Conservation (phyloP, 2,888 invertebrate species). For the Ametastegia equiseti region DNA sequence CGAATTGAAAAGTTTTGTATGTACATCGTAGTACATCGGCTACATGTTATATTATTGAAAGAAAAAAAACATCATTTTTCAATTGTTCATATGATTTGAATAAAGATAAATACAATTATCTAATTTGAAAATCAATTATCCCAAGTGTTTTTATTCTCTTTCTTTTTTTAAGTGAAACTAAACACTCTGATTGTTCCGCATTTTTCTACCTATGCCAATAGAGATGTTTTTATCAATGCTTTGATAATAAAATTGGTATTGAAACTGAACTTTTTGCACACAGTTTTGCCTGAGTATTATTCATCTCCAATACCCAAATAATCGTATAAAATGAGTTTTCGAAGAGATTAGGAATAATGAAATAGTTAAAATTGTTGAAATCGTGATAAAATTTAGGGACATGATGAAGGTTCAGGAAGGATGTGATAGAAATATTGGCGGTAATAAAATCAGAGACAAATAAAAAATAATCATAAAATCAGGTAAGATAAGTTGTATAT, state of each 20-base stretch:
- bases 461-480: slow-evolving; percentile 50
- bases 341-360: too few species aligned
- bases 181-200: not conserved
- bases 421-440: not conserved
- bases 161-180: not conserved
- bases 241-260: too few species aligned
- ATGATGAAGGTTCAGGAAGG: not conserved
- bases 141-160: not conserved
- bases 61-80: not conserved
- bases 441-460: not conserved
- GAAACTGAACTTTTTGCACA: too few species aligned
- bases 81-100: not conserved
- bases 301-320: too few species aligned
- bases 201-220: not conserved
- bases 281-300: too few species aligned
- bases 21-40: not conserved
- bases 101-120: not conserved
- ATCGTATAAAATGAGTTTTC: too few species aligned
- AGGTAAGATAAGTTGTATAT: slow-evolving; percentile 68
- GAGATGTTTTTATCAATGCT: too few species aligned
- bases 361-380: not conserved
- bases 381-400: not conserved
- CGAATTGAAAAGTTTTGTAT: not conserved
- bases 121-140: not conserved
- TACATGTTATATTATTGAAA: not conserved